Base-by-base conservation (phyloP, 2,888 invertebrate species). In the Apoderus coryli region DNA sequence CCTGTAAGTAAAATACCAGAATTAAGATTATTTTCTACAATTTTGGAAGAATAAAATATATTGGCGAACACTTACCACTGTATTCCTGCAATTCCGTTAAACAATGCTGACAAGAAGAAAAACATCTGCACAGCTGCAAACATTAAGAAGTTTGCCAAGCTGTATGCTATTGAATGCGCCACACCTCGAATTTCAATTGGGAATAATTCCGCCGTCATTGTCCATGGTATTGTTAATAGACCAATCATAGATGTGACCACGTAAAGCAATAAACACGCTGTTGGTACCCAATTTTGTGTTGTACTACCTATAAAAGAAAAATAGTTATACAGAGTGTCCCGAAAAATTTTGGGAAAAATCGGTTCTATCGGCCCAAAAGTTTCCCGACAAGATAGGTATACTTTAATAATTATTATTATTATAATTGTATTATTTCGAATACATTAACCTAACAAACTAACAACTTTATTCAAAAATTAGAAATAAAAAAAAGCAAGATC, bases 201-300 rank as follows among this genome's bases (percentile, higher is more conserved):
- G 44, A 69, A 71, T 3, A 71, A 49, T 53, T 71, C 71, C 0
- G 70, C 70, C 1, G 69, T 70, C 68, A 71, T 68, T n/a, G 69
- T 70, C 71, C 71, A 71, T 1, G 71, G 71, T 12, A 71, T 68
- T 4, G 67, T 67, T 16, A 71, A 52, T 40, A 70, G 53, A 1
- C 70, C 71, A 23, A 69, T 57, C 65, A 70, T 69, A 4, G 68
- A 67, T 0, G 67, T 60, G 32, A 66, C 62, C 2, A 71, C 69
- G 46, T 67, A 70, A 2, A 67, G 46, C 6, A 69, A 44, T 2
- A 71, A 50, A 32, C 65, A 59, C 0, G 59, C 37, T 0, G 69
- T 61, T 2, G 69, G 68, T 2, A 66, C 53, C 57, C 58, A 61
- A n/a, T 42, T 56, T 33, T 52, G 40, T 3, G 45, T 38, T 2